Evolutionary conservation across 2,888 invertebrate species (phyloP), one percentile per base, ranked within the genome.

Genomic region (Heteropelma amictum): DNA sequence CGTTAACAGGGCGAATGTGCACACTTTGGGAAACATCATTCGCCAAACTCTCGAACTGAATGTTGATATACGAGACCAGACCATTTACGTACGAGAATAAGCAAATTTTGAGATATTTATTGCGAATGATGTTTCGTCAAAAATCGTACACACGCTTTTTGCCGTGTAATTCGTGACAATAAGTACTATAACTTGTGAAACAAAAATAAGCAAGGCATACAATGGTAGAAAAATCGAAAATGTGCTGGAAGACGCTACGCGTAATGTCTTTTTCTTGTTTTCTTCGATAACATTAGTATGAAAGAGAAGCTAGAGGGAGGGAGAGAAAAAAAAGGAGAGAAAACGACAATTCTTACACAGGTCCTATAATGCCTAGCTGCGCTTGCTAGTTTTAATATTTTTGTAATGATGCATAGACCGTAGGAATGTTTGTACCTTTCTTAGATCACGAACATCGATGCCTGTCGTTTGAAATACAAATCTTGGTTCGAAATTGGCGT

Each of bases 381-480:
- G 88, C 88, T 88, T 89, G 84, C 84, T 89, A 89, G 88, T 87
- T 88, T 89, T 88, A 89, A 89, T 88, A 89, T 89, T 89, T 89
- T 88, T 88, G 88, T 88, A 89, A 88, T 84, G 82, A 86, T 82
- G 88, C 88, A 83, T 86, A 86, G 84, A 77, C 35, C 45, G 79
- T 85, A 87, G 84, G n/a, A 76, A 86, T 83, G 81, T 87, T 87
- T 84, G 79, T 86, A 88, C 82, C 84, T 86, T 79, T 58, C 76
- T 72, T 72, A 69, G 58, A 73, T 42, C 45, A 40, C 21, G 30
- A 33, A 61, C 45, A 42, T 47, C 56, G 42, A 71, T 75, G 42
- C 49, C 56, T 35, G 23, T 49, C 51, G 26, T 38, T 38, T 0
- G 12, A 38, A n/a, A n/a, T n/a, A n/a, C n/a, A n/a, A n/a, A n/a